Evolutionary conservation across 2,888 invertebrate species (phyloP).

Genomic region (Agrotis segetum): DNA sequence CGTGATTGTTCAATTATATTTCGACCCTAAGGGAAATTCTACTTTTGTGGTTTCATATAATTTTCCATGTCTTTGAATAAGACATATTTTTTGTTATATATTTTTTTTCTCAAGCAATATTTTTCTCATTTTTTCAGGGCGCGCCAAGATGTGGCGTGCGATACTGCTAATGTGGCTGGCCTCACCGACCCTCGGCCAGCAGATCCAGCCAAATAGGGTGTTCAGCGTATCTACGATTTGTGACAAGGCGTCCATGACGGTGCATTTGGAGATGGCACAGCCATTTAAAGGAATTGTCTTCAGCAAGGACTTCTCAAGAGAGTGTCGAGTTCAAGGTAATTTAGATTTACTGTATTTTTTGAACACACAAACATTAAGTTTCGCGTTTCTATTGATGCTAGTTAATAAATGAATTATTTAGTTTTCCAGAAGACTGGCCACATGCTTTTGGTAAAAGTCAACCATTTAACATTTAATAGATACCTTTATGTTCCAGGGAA

Average conservation of each 20-base stretch:
- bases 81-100: no score
- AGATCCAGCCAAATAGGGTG: conserved; percentile 88
- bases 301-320: conserved; percentile 94
- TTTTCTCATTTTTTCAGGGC: conserved; percentile 70
- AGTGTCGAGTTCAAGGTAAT: conserved; percentile 92
- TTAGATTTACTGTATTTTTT: neutral
- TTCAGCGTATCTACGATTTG: conserved; percentile 91
- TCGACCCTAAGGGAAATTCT: neutral
- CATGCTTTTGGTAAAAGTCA: neutral
- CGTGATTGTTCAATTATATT: neutral
- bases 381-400: neutral
- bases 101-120: conserved; percentile 6
- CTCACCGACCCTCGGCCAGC: conserved; percentile 69
- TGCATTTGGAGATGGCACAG: conserved; percentile 91
- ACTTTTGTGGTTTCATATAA: neutral
- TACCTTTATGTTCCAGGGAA: conserved; percentile 78
- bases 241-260: conserved; percentile 92
- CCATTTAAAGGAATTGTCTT: conserved; percentile 94
- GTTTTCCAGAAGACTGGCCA: neutral
- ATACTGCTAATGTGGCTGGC: conserved; percentile 76
- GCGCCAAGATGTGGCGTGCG: conserved; percentile 82
- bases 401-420: neutral
- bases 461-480: neutral
- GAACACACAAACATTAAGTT: neutral
- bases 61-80: neutral